Conservation (phyloP, 2,888 invertebrate species). For the Strigamia transsilvanica region DNA sequence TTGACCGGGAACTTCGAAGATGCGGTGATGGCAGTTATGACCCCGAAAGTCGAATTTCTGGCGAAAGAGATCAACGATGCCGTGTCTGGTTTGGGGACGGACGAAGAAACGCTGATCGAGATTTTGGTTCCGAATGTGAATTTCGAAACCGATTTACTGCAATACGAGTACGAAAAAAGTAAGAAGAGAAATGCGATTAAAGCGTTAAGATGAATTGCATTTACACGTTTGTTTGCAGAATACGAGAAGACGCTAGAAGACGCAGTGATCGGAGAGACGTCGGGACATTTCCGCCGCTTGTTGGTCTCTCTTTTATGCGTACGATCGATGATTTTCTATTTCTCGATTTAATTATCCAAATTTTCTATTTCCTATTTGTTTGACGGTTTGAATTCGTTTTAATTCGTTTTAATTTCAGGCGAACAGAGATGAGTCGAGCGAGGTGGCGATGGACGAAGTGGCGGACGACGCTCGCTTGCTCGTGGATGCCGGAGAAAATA, state of each 20-base stretch:
- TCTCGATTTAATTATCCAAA: not conserved
- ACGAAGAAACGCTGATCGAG: conserved; percentile 85
- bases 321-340: not conserved
- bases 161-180: conserved; percentile 79
- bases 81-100: conserved; percentile 79
- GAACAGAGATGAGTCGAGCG: not conserved
- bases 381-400: too few species aligned
- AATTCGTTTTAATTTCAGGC: not conserved
- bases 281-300: conserved; percentile 88
- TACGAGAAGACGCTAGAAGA: conserved; percentile 81
- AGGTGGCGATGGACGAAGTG: not conserved
- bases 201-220: not conserved
- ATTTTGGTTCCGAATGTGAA: conserved; percentile 88
- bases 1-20: conserved; percentile 88
- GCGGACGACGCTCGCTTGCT: conserved; percentile 55
- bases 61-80: conserved; percentile 84
- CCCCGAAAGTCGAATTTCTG: conserved; percentile 83
- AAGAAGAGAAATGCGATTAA: conserved; percentile 62
- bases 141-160: conserved; percentile 80
- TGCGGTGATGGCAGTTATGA: conserved; percentile 82
- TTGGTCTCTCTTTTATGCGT: conserved; percentile 78
- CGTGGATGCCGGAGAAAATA: conserved; percentile 65
- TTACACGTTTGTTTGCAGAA: conserved; percentile 68
- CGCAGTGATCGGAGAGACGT: conserved; percentile 86
- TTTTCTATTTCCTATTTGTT: too few species aligned